These are phyloP conservation scores for Sarcophilus harrisii DNA, from an alignment of 2,797 vertebrate genomes.

Conservation along the genomic window DNA sequence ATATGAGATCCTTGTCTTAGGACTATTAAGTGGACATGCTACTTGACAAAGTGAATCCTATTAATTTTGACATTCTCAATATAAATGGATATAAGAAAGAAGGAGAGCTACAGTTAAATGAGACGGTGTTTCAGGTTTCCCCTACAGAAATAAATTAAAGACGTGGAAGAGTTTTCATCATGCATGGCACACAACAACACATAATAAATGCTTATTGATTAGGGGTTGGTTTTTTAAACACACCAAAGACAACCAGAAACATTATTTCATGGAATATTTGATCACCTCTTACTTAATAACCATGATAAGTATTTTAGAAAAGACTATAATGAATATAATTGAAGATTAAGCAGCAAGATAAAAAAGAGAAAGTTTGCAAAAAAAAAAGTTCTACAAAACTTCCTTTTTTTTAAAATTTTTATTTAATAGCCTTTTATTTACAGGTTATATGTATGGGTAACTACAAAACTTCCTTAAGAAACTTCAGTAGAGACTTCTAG, in stretches of 20 bases:
- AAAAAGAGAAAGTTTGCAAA: neutral
- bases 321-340: neutral
- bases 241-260: neutral
- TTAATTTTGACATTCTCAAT: neutral
- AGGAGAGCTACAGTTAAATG: neutral
- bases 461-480: neutral
- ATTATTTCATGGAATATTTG: neutral
- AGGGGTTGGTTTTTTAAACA: neutral
- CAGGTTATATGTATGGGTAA: too few species aligned
- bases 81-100: neutral
- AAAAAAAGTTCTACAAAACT: neutral
- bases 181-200: neutral
- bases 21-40: neutral
- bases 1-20: neutral
- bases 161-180: neutral
- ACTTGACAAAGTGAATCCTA: neutral
- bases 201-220: neutral
- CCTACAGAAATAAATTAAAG: neutral
- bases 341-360: neutral
- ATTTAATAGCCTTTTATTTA: too few species aligned
- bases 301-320: neutral
- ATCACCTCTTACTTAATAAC: neutral
- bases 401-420: too few species aligned
- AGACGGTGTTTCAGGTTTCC: neutral
- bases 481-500: neutral